These are phyloP conservation scores for Motacilla tschutschensis DNA, from an alignment of 2,113 vertebrate species.

Conservation along the genomic window DNA sequence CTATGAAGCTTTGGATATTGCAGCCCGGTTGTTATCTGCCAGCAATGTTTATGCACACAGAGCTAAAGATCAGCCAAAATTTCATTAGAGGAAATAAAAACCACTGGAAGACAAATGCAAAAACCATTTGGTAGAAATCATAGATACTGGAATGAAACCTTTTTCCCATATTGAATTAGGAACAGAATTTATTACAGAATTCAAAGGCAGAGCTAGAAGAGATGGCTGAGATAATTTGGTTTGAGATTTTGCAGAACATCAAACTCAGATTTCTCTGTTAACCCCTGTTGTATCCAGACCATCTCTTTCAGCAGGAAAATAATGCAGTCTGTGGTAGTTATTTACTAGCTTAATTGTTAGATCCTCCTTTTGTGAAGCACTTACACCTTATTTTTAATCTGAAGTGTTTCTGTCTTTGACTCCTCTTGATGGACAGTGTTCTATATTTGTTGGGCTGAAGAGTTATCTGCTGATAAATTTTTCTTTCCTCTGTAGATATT, in stretches of 20 bases:
- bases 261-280: neutral
- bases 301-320: neutral
- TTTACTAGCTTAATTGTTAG: neutral
- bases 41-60: neutral
- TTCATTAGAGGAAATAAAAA: constrained; percentile 40
- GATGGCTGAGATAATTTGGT: neutral
- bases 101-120: neutral
- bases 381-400: neutral
- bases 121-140: constrained; percentile 17
- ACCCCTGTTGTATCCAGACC: neutral
- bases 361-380: neutral
- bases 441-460: neutral
- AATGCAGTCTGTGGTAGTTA: neutral
- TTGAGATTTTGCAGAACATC: neutral
- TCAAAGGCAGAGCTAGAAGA: neutral
- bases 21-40: neutral
- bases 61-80: constrained; percentile 32
- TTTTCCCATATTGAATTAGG: neutral
- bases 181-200: neutral
- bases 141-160: neutral
- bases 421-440: neutral
- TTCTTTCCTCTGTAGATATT: neutral
- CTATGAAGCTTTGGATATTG: constrained; percentile 21
- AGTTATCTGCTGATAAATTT: neutral
- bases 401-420: neutral